Conservation (phyloP, 2,888 invertebrate species). For the Drosophila differens region DNA sequence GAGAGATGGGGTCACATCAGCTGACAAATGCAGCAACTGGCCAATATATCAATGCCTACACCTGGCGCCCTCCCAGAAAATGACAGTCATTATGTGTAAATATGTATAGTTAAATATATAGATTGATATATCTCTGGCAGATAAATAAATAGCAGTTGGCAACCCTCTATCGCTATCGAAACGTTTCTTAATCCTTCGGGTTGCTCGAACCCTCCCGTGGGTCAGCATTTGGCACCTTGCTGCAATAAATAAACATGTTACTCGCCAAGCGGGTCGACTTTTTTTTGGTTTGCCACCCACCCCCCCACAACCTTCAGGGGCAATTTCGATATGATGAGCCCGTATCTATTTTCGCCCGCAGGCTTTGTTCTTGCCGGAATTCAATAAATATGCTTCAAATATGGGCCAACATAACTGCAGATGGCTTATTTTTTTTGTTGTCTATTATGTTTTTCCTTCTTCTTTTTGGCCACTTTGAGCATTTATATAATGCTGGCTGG, state of each 20-base stretch:
- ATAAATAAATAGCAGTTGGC: constrained; percentile 65
- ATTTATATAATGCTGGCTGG: constrained; percentile 38
- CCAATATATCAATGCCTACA: constrained; percentile 77
- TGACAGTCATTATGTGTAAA: constrained; percentile 78
- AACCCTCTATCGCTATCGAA: constrained; percentile 25
- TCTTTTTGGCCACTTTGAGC: constrained; percentile 17
- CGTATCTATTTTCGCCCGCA: constrained; percentile 51
- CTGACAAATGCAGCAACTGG: constrained; percentile 59
- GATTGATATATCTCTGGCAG: constrained; percentile 11
- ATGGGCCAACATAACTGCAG: constrained; percentile 42
- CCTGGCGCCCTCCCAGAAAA: constrained; percentile 62
- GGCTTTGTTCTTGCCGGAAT: constrained; percentile 51
- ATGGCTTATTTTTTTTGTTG: constrained; percentile 23
- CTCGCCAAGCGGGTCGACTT: constrained; percentile 43
- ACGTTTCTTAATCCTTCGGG: constrained; percentile 25
- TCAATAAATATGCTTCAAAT: constrained; percentile 72
- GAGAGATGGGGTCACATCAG: constrained; percentile 64
- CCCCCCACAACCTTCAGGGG: background rate
- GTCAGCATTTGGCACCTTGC: constrained; percentile 71
- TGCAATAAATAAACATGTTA: constrained; percentile 74
- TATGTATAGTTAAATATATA: constrained; percentile 28
- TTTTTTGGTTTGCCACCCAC: constrained; percentile 2
- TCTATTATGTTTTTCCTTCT: background rate
- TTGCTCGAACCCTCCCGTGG: constrained; percentile 23
- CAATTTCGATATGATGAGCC: constrained; percentile 27